phyloP scores from a whole-genome alignment of 2,797 vertebrate species.

The Lateolabrax maculatus region DNA sequence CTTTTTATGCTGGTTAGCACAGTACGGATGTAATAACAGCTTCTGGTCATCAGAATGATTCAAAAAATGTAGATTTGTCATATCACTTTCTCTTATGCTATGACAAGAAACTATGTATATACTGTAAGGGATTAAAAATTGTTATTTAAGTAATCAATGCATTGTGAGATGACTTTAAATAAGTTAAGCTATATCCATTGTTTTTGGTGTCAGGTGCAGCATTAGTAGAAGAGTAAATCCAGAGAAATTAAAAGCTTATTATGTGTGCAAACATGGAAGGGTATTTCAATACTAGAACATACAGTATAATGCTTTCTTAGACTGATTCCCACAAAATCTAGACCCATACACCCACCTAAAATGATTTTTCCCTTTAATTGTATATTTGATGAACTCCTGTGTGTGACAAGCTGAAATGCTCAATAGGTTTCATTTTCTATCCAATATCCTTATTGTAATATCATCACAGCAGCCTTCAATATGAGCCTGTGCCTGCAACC shows the following conservation, averaged over 20 bases:
- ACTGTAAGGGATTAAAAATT: neutral
- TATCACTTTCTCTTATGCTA: neutral
- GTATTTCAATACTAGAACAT: neutral
- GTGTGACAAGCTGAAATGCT: slow-evolving; percentile 4
- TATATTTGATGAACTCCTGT: slow-evolving; percentile 5
- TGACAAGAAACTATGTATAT: neutral
- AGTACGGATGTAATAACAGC: slow-evolving; percentile 1
- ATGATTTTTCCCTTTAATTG: neutral
- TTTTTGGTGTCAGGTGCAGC: neutral
- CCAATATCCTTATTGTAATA: slow-evolving; percentile 39
- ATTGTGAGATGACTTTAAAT: neutral
- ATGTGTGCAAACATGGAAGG: neutral
- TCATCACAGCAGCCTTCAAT: slow-evolving; percentile 23
- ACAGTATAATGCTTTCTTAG: neutral
- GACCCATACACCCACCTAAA: neutral
- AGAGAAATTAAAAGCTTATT: neutral
- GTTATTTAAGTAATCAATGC: neutral
- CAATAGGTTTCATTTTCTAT: slow-evolving; percentile 38
- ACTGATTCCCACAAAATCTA: slow-evolving; percentile 4
- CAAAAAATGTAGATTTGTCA: neutral
- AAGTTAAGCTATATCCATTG: neutral
- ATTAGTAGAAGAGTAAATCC: neutral
- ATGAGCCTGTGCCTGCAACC: slow-evolving; percentile 18
- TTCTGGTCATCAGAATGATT: neutral
- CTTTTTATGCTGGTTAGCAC: slow-evolving; percentile 5